These are phyloP conservation scores for Muscidifurax raptorellus DNA, from an alignment of 1,140 invertebrate species.

Conservation along the genomic window DNA sequence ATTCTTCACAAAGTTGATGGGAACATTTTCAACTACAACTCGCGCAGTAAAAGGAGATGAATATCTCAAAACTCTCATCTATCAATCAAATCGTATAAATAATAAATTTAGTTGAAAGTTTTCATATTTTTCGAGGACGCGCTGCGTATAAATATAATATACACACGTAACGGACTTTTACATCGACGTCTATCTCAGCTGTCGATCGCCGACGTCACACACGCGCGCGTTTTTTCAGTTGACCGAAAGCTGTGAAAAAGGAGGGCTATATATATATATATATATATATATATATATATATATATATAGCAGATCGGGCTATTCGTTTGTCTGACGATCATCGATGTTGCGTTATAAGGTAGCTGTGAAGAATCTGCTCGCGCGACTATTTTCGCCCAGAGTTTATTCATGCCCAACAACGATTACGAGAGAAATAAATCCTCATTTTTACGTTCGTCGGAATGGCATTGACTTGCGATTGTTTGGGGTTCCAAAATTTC, in stretches of 20 bases:
- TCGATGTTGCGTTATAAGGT: background rate
- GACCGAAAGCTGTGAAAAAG: background rate
- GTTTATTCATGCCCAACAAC: background rate
- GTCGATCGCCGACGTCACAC: background rate
- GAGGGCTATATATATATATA: background rate
- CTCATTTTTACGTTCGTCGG: no score
- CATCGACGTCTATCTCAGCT: background rate
- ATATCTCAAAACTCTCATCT: background rate
- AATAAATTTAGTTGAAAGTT: no score
- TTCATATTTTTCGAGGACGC: background rate
- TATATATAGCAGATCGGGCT: background rate
- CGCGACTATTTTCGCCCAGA: background rate
- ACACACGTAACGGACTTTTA: background rate
- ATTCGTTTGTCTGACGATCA: slow-evolving; percentile 16
- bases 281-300: background rate
- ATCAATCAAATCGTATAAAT: no score
- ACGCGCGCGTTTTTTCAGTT: background rate
- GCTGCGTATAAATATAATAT: background rate
- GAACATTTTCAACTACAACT: background rate
- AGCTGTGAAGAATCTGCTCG: background rate
- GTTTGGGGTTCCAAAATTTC: no score
- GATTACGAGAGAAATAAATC: background rate
- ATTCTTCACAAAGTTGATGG: background rate
- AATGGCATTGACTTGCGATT: no score
- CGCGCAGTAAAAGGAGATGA: background rate